phyloP scores from a whole-genome alignment of 2,113 vertebrate species.

The Toxostoma redivivum region DNA sequence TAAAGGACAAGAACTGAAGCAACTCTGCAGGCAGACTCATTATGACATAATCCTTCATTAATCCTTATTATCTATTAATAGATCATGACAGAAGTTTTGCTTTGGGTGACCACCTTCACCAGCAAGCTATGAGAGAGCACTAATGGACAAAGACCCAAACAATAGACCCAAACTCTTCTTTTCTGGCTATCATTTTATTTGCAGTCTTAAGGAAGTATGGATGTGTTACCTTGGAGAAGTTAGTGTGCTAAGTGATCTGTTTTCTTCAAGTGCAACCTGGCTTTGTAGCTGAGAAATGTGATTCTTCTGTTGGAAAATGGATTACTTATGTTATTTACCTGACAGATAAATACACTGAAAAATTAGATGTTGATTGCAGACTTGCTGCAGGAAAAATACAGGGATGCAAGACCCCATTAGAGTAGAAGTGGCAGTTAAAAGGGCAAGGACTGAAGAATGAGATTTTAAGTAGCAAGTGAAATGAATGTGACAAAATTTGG shows the following conservation, averaged over 20 bases:
- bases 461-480: neutral
- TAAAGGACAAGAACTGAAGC: slow-evolving; percentile 74
- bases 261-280: neutral
- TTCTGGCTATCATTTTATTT: slow-evolving; percentile 14
- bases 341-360: neutral
- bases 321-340: neutral
- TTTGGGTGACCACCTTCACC: slow-evolving; percentile 73
- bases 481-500: neutral
- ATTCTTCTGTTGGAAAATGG: neutral
- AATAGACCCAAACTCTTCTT: slow-evolving; percentile 30
- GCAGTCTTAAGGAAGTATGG: neutral
- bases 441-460: neutral
- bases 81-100: slow-evolving; percentile 76
- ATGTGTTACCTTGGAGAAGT: neutral
- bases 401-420: neutral
- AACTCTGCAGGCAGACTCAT: slow-evolving; percentile 79
- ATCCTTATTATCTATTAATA: slow-evolving; percentile 85
- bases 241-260: neutral
- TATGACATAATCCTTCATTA: slow-evolving; percentile 89
- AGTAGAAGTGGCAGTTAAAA: neutral
- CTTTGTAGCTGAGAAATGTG: neutral
- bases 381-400: neutral
- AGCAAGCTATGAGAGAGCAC: slow-evolving; percentile 30
- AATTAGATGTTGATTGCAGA: neutral
- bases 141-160: slow-evolving; percentile 21